phyloP scores from a whole-genome alignment of 2,797 vertebrate species.

The Schizopygopsis pylzovi region DNA sequence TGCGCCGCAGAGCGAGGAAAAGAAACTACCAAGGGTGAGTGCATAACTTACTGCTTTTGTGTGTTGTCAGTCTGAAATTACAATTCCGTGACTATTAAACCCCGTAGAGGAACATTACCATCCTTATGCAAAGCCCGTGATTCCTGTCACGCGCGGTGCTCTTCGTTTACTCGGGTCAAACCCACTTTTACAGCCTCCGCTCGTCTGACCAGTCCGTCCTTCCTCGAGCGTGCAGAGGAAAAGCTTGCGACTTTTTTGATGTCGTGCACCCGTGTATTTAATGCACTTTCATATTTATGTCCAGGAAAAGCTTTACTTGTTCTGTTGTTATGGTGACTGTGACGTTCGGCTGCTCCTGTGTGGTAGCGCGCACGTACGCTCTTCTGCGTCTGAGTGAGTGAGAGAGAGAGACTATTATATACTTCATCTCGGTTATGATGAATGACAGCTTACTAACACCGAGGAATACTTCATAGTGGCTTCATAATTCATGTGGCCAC shows the following conservation, averaged over 20 bases:
- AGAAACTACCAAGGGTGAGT: slow-evolving; percentile 71
- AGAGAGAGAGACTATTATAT: neutral
- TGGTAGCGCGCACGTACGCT: slow-evolving; percentile 54
- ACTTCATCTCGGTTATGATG: neutral
- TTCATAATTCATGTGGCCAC: neutral
- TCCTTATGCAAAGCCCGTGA: neutral
- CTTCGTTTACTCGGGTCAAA: neutral
- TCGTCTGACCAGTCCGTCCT: neutral
- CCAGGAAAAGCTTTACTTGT: neutral
- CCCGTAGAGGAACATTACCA: neutral
- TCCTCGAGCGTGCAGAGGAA: neutral
- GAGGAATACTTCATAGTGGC: neutral
- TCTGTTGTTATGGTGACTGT: slow-evolving; percentile 10
- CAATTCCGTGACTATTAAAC: neutral
- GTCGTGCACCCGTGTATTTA: neutral
- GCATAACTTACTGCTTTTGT: neutral
- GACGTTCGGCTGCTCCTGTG: slow-evolving; percentile 23
- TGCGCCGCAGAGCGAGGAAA: slow-evolving; percentile 60
- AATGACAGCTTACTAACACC: neutral
- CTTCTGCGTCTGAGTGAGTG: neutral
- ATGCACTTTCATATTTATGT: neutral
- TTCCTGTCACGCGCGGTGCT: neutral
- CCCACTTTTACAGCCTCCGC: neutral
- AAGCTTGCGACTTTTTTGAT: neutral
- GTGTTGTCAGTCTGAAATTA: slow-evolving; percentile 23